These are phyloP conservation scores for Trichomalopsis sarcophagae DNA, from an alignment of 1,140 invertebrate species.

Conservation along the genomic window DNA sequence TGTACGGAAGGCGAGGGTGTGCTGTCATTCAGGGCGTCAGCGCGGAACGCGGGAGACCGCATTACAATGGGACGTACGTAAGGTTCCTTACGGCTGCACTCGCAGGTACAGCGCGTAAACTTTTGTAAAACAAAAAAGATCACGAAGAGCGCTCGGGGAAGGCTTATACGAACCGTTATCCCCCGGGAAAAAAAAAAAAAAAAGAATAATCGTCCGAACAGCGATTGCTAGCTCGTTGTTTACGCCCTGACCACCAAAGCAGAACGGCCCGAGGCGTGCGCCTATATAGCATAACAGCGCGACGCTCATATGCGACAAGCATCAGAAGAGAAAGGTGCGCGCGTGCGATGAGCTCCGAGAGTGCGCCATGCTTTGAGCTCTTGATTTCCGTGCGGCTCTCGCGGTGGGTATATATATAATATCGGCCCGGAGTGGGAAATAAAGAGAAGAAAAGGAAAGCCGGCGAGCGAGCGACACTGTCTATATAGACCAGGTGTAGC, in stretches of 20 bases:
- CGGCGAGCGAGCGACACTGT: not conserved
- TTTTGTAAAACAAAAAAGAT: too few species aligned
- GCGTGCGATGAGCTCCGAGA: not conserved
- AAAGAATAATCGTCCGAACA: not conserved
- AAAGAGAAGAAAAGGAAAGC: not conserved
- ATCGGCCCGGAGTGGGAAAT: not conserved
- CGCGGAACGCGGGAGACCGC: not conserved
- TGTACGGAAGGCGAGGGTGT: not conserved
- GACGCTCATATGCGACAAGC: not conserved
- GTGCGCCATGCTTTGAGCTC: not conserved
- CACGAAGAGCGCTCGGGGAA: too few species aligned
- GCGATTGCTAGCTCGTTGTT: not conserved
- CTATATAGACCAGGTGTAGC: constrained; percentile 5
- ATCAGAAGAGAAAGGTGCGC: not conserved
- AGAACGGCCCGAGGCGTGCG: not conserved
- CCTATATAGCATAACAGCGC: not conserved
- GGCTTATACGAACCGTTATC: too few species aligned
- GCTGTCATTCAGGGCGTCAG: constrained; percentile 28
- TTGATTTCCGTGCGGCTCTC: not conserved
- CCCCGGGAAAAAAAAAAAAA: too few species aligned
- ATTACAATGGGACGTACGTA: not conserved
- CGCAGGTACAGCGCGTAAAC: too few species aligned
- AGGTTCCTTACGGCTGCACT: too few species aligned
- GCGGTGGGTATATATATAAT: not conserved
- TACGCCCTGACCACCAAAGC: not conserved